phyloP scores from a whole-genome alignment of 1,140 invertebrate genomes.

The Pogonognathellus flavescens region DNA sequence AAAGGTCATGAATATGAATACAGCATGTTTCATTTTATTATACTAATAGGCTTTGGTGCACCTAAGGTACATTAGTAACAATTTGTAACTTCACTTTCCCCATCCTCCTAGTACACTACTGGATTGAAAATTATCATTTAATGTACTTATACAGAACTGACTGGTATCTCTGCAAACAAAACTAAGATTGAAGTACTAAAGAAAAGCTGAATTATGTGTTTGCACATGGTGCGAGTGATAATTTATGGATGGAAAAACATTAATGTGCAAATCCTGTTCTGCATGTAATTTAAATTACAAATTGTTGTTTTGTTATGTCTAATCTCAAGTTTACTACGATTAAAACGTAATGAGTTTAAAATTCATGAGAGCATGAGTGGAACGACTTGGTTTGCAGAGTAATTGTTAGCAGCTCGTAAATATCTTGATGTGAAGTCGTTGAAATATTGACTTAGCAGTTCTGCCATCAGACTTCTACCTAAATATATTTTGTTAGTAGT shows the following conservation, averaged over 20 bases:
- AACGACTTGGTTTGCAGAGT: background rate
- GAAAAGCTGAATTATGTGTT: background rate
- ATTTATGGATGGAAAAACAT: constrained; percentile 21
- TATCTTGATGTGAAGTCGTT: background rate
- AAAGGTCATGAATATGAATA: too few relatives aligned
- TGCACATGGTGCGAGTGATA: background rate
- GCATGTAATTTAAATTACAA: constrained; percentile 37
- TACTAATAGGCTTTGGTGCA: too few relatives aligned
- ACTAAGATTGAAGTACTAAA: background rate
- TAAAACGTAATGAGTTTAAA: constrained; percentile 43
- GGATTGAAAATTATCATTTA: constrained; percentile 5
- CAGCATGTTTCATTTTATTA: too few relatives aligned
- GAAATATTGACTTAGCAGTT: background rate
- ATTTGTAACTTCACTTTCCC: too few relatives aligned
- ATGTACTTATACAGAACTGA: background rate
- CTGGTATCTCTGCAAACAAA: background rate
- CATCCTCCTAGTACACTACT: background rate
- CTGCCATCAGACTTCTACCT: background rate
- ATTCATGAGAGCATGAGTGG: background rate
- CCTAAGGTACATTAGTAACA: too few relatives aligned
- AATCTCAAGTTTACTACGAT: constrained; percentile 39
- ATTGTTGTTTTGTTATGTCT: constrained; percentile 2
- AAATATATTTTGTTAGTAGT: background rate
- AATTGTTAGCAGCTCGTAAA: constrained; percentile 17
- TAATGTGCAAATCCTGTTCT: constrained; percentile 7